A percentile compares a stretch with the other conserved stretches of the same genome.
These are phyloP conservation scores for Mystacides longicornis DNA, from an alignment of 2,888 invertebrate genomes.

Conservation along the genomic window DNA sequence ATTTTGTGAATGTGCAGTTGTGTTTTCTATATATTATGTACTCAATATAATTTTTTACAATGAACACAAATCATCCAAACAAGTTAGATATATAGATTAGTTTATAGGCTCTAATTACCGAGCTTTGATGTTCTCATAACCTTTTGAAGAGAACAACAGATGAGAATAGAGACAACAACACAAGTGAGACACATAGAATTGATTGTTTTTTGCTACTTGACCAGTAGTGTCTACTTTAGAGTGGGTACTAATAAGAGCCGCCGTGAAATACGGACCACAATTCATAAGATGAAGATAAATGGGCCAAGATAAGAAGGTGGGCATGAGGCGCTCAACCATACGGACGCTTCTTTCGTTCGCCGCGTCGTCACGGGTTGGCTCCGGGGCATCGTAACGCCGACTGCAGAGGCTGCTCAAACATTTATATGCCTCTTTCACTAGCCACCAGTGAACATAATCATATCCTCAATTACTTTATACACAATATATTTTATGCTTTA, in stretches of 20 bases:
- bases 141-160: too few species aligned
- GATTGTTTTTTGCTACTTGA: slow-evolving; percentile 17
- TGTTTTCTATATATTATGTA: too few species aligned
- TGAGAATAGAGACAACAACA: too few species aligned
- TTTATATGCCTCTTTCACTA: background rate
- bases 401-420: background rate
- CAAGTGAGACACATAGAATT: too few species aligned
- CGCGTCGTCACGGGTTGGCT: background rate
- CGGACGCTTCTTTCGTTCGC: background rate
- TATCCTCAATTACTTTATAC: background rate
- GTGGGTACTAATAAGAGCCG: background rate
- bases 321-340: background rate
- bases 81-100: too few species aligned
- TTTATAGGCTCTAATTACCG: too few species aligned
- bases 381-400: background rate
- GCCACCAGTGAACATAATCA: background rate
- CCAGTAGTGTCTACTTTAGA: slow-evolving; percentile 23
- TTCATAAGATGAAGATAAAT: slow-evolving; percentile 25
- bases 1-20: too few species aligned
- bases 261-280: slow-evolving; percentile 1
- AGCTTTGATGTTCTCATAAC: too few species aligned
- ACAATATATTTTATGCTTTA: slow-evolving; percentile 1
- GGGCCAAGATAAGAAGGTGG: slow-evolving; percentile 7
- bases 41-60: too few species aligned
- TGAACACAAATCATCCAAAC: too few species aligned